Percentiles rank a stretch among this genome's conserved stretches.
Conservation (phyloP, 2,888 invertebrate species). For the Ceramica pisi region DNA sequence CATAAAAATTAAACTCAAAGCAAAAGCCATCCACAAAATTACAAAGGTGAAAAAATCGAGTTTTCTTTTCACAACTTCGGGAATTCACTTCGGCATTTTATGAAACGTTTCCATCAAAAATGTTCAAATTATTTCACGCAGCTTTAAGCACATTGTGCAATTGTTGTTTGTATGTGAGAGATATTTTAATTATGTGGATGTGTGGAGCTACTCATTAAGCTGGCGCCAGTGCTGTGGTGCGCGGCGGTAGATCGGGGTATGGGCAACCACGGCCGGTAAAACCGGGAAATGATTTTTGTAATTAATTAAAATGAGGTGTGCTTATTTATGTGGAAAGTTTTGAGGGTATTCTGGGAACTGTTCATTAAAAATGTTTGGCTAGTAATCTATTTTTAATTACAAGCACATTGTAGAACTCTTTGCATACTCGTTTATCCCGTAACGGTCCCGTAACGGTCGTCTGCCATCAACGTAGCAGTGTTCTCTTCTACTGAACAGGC, state of each 20-base stretch:
- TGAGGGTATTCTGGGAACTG: background rate
- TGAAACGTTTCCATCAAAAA: constrained; percentile 11
- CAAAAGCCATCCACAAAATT: constrained; percentile 5
- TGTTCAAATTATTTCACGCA: constrained; percentile 38
- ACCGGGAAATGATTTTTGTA: constrained; percentile 1
- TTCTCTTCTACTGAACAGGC: too few species aligned
- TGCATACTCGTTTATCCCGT: too few species aligned
- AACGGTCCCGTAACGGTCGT: too few species aligned
- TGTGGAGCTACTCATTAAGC: background rate
- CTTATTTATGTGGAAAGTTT: background rate
- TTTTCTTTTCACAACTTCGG: constrained; percentile 14
- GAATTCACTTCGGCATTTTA: constrained; percentile 29
- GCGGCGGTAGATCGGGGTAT: background rate
- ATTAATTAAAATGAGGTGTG: background rate
- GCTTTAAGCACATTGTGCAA: constrained; percentile 16
- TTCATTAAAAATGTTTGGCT: background rate
- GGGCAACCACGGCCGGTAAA: background rate
- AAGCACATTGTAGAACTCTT: background rate
- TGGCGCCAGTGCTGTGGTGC: background rate
- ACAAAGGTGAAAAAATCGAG: constrained; percentile 17
- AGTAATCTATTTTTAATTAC: background rate
- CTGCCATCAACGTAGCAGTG: too few species aligned
- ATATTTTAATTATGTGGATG: constrained; percentile 52
- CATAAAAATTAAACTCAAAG: background rate
- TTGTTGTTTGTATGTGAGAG: constrained; percentile 26